Evolutionary conservation across 92 coral and sea anemone species (phyloP), one percentile per base, ranked within the genome.

Genomic region (Actinernus sp.): DNA sequence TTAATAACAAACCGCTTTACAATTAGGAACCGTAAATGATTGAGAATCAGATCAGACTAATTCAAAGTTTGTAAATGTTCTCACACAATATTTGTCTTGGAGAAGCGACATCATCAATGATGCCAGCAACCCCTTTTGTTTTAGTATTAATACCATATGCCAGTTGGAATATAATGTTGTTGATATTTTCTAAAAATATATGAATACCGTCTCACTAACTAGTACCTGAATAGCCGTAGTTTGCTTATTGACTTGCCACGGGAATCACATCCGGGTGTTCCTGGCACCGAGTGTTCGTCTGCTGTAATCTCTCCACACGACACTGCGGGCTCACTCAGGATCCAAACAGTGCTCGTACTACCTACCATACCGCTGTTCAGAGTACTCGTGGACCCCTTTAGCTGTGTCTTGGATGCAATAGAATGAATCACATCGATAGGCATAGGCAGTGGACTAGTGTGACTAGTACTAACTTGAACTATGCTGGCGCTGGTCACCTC

Each of bases 311-410:
- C 89, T 18, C 84, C 87, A 47, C 78, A 61, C 27, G 92, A 76
- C 62, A 78, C 75, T 64, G 80, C 68, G 49, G 97, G 92, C 80
- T 86, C 97, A 50, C 71, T 59, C 54, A 81, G 54, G 25, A 88
- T 81, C 97, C 97, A 90, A 10, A 90, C 97, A 3, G 74, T 82
- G 61, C 89, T 87, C 6, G 83, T 81, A 50, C 92, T 86, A 10
- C 77, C 83, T 4, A 78, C 48, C 51, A 51, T 65, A 14, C 79
- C 68, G 29, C 83, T 66, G 4, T 88, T 70, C 26, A 86, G 85
- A 22, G 86, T 74, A 55, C 71, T 68, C 14, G 77, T 44, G 43
- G 90, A 79, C n/a, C n/a, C n/a, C n/a, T n/a, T n/a, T n/a, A n/a
- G n/a, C n/a, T n/a, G n/a, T n/a, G n/a, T n/a, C n/a, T n/a, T 49